phyloP scores from a whole-genome alignment of 2,113 vertebrate genomes.

The Lepisosteus osseus region DNA sequence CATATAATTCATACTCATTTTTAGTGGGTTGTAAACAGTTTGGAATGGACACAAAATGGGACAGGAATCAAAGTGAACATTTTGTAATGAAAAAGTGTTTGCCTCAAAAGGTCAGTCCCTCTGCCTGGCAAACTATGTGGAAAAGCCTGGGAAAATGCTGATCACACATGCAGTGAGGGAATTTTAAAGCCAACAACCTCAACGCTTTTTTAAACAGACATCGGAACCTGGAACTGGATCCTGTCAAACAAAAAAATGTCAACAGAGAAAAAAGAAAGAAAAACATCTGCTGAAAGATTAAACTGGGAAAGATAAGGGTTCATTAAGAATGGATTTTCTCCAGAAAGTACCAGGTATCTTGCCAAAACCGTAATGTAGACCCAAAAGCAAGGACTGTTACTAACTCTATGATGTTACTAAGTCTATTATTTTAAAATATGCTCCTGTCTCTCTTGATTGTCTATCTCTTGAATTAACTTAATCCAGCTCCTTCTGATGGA shows the following conservation, averaged over 20 bases:
- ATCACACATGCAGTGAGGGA: slow-evolving; percentile 79
- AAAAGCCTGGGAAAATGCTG: slow-evolving; percentile 88
- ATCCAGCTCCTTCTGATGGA: no score
- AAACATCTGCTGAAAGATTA: slow-evolving; percentile 83
- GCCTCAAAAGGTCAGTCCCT: slow-evolving; percentile 87
- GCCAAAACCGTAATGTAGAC: slow-evolving; percentile 16
- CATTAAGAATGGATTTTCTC: slow-evolving; percentile 74
- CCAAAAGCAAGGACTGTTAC: not conserved
- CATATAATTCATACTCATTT: slow-evolving; percentile 92
- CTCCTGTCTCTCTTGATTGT: no score
- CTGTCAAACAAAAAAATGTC: slow-evolving; percentile 87
- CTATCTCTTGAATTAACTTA: no score
- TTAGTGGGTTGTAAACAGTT: slow-evolving; percentile 87
- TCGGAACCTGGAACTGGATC: slow-evolving; percentile 87
- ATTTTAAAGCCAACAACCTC: slow-evolving; percentile 82
- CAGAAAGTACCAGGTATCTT: slow-evolving; percentile 60
- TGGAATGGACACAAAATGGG: slow-evolving; percentile 86
- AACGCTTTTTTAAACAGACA: slow-evolving; percentile 88
- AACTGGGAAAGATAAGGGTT: slow-evolving; percentile 77
- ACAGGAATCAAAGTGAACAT: slow-evolving; percentile 88
- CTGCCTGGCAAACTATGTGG: slow-evolving; percentile 81
- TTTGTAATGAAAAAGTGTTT: slow-evolving; percentile 88
- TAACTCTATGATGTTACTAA: not conserved
- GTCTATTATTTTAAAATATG: no score
- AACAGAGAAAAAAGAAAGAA: slow-evolving; percentile 63